Conservation (phyloP, 2,113 vertebrate species). For the Ptyas mucosa region DNA sequence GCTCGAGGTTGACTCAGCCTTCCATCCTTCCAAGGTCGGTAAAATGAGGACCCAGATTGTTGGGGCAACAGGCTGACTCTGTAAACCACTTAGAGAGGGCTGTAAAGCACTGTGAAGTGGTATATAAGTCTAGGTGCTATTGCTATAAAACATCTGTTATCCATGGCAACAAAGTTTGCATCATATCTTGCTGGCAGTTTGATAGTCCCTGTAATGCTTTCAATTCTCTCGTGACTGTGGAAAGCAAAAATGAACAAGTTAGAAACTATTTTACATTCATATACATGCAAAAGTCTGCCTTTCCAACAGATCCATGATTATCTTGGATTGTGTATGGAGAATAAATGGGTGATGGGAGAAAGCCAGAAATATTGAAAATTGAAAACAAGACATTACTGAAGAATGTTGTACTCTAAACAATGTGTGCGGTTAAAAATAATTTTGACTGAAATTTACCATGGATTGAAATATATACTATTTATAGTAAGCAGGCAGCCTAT, state of each 20-base stretch:
- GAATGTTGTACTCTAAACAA: slow-evolving; percentile 77
- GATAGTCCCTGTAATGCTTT: slow-evolving; percentile 45
- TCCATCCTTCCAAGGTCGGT: background rate
- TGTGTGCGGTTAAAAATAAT: slow-evolving; percentile 69
- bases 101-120: background rate
- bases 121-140: background rate
- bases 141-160: slow-evolving; percentile 64
- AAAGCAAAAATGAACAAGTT: slow-evolving; percentile 56
- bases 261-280: slow-evolving; percentile 14
- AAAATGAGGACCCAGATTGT: background rate
- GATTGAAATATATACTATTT: slow-evolving; percentile 70
- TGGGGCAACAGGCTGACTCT: background rate
- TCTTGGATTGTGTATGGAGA: slow-evolving; percentile 54
- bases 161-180: slow-evolving; percentile 32
- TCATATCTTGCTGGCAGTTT: slow-evolving; percentile 56
- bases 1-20: background rate
- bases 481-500: slow-evolving; percentile 63
- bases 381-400: slow-evolving; percentile 70
- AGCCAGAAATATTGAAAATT: slow-evolving; percentile 53
- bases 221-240: slow-evolving; percentile 46
- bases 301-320: slow-evolving; percentile 45
- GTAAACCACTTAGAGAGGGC: background rate
- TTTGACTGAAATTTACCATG: slow-evolving; percentile 64
- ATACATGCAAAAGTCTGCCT: slow-evolving; percentile 33
- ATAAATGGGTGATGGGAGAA: background rate